These are phyloP conservation scores for Peromyscus leucopus DNA, from an alignment of 2,113 vertebrate species.

Conservation along the genomic window DNA sequence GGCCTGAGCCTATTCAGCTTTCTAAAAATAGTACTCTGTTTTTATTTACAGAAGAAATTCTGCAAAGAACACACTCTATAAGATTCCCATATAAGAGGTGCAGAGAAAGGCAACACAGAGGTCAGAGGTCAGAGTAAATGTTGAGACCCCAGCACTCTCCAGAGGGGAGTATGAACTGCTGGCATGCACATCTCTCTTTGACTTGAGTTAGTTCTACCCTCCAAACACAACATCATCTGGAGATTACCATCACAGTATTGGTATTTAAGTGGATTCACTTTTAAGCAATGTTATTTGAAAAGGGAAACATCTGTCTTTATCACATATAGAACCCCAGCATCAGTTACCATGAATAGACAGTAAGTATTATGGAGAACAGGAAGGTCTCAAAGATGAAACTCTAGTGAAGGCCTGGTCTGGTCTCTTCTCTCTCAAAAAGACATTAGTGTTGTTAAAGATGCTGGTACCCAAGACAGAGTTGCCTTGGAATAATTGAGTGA, in stretches of 20 bases:
- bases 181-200: not conserved
- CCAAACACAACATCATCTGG: not conserved
- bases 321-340: slow-evolving; percentile 24
- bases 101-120: not conserved
- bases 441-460: not conserved
- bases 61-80: not conserved
- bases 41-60: not conserved
- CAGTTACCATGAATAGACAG: not conserved
- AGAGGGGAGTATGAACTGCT: not conserved
- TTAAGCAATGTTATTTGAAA: slow-evolving; percentile 32
- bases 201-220: not conserved
- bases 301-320: not conserved
- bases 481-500: not conserved
- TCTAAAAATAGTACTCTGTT: not conserved
- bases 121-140: not conserved
- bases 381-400: not conserved
- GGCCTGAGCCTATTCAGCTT: not conserved
- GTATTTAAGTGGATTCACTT: not conserved
- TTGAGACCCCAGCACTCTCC: not conserved
- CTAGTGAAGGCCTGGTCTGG: not conserved
- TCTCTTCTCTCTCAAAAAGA: not conserved
- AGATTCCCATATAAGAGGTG: no score
- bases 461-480: not conserved
- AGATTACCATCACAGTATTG: not conserved
- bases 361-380: not conserved